Percentiles rank a stretch among this genome's conserved stretches.
Evolutionary conservation across 2,888 invertebrate species (phyloP).

Genomic region (Rhogogaster chlorosoma): DNA sequence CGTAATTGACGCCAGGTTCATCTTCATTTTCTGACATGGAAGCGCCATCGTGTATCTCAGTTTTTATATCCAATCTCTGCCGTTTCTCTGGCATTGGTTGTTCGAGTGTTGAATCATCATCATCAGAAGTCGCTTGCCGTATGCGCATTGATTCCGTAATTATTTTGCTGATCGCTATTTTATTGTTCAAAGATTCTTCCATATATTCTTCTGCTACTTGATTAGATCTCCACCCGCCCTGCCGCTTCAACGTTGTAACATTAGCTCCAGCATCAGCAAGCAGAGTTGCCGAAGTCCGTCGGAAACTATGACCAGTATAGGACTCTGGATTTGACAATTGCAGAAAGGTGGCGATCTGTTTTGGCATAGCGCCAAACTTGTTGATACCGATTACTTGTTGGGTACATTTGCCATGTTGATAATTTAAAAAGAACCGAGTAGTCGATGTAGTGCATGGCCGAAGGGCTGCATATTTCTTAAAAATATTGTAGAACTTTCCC

Average conservation of each 20-base stretch:
- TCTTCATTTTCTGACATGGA: too few species aligned
- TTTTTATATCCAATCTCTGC: too few species aligned
- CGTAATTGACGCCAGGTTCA: too few species aligned
- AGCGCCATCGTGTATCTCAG: too few species aligned
- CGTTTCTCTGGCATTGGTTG: too few species aligned
- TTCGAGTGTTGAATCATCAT: too few species aligned
- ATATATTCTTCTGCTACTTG: not conserved
- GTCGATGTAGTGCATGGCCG: not conserved
- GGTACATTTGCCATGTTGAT: not conserved
- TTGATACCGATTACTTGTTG: not conserved
- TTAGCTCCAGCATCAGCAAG: not conserved
- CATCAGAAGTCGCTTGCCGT: not conserved
- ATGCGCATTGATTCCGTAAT: not conserved
- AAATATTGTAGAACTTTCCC: not conserved
- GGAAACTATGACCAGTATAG: slow-evolving; percentile 7
- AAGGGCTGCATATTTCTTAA: not conserved
- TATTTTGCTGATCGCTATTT: not conserved
- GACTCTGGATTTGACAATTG: not conserved
- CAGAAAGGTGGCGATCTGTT: not conserved
- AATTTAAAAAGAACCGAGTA: not conserved
- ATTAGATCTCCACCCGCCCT: not conserved
- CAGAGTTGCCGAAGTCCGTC: not conserved
- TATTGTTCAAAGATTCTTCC: not conserved
- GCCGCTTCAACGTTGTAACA: not conserved
- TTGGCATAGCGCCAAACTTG: not conserved